A percentile compares a stretch with the other conserved stretches of the same genome.
Conservation (phyloP, 1,140 invertebrate species). For the Ylistrum balloti region DNA sequence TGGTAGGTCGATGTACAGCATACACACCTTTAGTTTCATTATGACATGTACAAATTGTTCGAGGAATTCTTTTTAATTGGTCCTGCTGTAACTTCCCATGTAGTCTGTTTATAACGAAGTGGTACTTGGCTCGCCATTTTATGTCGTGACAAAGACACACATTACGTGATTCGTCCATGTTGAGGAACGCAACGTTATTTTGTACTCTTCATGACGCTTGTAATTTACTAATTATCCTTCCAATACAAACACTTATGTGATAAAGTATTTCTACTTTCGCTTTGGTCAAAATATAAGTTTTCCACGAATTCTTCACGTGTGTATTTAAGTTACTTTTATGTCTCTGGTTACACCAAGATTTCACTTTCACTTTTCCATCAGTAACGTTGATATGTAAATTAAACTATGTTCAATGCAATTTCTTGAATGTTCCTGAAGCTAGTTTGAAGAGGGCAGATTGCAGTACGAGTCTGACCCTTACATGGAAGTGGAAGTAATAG, state of each 20-base stretch:
- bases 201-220: background rate
- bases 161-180: background rate
- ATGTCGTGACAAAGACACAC: conserved; percentile 9
- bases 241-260: background rate
- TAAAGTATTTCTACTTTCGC: background rate
- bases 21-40: background rate
- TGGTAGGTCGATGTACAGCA: too few relatives aligned
- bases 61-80: background rate
- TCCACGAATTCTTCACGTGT: too few relatives aligned
- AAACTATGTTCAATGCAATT: too few relatives aligned
- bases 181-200: background rate
- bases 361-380: too few relatives aligned
- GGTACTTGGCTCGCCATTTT: background rate
- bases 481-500: too few relatives aligned
- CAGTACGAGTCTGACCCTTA: too few relatives aligned
- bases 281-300: background rate
- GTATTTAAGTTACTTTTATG: too few relatives aligned
- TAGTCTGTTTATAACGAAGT: background rate
- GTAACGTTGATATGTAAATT: too few relatives aligned
- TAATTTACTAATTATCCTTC: background rate
- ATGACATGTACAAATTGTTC: background rate
- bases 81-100: background rate
- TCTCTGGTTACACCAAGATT: too few relatives aligned
- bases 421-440: too few relatives aligned
- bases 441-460: too few relatives aligned